Evolutionary conservation across 2,888 invertebrate genomes (phyloP).

Genomic region (Coleophora flavipennella): DNA sequence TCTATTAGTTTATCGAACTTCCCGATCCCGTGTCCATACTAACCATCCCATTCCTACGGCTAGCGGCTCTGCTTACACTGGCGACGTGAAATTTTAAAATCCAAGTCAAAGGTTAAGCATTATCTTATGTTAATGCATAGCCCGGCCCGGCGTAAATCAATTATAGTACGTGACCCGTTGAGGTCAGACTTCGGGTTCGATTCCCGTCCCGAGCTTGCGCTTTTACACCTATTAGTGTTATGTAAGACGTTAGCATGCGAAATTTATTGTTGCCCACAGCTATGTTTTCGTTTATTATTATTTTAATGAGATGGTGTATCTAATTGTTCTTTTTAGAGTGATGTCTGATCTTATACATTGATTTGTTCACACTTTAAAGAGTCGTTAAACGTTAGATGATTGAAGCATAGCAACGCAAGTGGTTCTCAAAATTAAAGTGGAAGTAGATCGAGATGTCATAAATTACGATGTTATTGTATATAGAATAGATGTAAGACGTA

Average conservation of each 20-base stretch:
- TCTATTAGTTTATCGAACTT: too few species aligned
- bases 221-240: slow-evolving; percentile 49
- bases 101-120: slow-evolving; percentile 62
- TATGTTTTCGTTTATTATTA: slow-evolving; percentile 10
- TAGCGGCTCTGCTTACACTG: slow-evolving; percentile 26
- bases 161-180: slow-evolving; percentile 60
- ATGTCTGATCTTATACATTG: not conserved
- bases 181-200: slow-evolving; percentile 42
- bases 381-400: not conserved
- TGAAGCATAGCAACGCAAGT: slow-evolving; percentile 3
- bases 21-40: too few species aligned
- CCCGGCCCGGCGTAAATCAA: slow-evolving; percentile 62
- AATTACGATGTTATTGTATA: too few species aligned
- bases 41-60: not conserved
- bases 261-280: slow-evolving; percentile 14
- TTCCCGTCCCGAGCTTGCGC: slow-evolving; percentile 37
- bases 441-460: too few species aligned
- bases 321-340: not conserved
- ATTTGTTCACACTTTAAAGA: slow-evolving; percentile 6
- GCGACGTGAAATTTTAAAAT: slow-evolving; percentile 59
- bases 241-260: slow-evolving; percentile 28
- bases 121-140: slow-evolving; percentile 70
- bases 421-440: slow-evolving; percentile 4
- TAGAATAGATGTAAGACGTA: too few species aligned
- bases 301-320: not conserved